A percentile compares a stretch with the other conserved stretches of the same genome.
phyloP scores from a whole-genome alignment of 2,888 invertebrate species.

The Heteromyza rotundicornis region DNA sequence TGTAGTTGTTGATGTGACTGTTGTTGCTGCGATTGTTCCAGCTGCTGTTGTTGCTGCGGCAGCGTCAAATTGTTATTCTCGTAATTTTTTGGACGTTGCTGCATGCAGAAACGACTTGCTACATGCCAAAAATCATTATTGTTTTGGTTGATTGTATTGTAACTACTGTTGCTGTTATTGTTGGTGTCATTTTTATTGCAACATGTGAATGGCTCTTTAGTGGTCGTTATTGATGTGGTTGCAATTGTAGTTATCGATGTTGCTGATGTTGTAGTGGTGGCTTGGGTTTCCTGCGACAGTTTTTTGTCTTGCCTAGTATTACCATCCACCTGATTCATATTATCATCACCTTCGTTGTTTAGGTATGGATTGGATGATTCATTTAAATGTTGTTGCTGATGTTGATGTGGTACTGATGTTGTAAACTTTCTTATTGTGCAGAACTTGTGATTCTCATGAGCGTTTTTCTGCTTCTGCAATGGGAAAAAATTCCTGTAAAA shows the following conservation, averaged over 20 bases:
- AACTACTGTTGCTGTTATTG: conserved; percentile 14
- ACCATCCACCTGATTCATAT: too few relatives aligned
- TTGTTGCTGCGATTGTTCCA: conserved; percentile 18
- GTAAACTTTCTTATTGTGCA: background rate
- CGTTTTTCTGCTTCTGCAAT: too few relatives aligned
- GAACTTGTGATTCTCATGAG: background rate
- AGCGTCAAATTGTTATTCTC: conserved; percentile 17
- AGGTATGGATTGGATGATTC: background rate
- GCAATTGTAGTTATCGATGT: background rate
- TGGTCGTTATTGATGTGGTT: conserved; percentile 16
- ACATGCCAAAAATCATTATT: conserved; percentile 14
- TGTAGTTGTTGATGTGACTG: conserved; percentile 22
- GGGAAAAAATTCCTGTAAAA: too few relatives aligned
- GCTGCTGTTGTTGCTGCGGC: conserved; percentile 20
- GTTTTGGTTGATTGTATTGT: conserved; percentile 12
- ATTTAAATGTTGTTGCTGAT: background rate
- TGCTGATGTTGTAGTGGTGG: background rate
- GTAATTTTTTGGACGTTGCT: conserved; percentile 19
- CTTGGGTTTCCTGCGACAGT: background rate
- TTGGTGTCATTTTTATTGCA: conserved; percentile 16
- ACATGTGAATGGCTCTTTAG: conserved; percentile 16
- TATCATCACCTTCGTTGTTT: too few relatives aligned
- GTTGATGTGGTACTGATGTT: background rate
- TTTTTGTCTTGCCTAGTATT: background rate
- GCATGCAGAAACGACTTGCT: conserved; percentile 19